Evolutionary conservation across 2,113 vertebrate species (phyloP).

Genomic region (Saguinus imperator): DNA sequence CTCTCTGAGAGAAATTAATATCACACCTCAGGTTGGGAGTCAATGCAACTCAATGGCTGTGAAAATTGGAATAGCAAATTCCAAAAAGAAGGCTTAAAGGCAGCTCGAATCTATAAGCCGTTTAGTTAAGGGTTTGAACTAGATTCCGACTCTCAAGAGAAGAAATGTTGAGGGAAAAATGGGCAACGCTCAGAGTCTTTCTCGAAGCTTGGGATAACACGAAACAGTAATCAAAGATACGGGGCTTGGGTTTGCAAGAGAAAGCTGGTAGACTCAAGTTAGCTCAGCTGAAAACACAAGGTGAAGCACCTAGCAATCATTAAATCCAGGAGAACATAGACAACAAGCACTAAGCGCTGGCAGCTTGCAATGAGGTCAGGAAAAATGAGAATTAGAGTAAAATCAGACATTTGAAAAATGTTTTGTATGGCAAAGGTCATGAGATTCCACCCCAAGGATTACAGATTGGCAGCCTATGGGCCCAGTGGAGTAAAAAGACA

Average conservation of each 20-base stretch:
- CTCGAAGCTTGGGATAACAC: not conserved
- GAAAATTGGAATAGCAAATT: constrained; percentile 49
- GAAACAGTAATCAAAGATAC: not conserved
- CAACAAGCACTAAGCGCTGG: not conserved
- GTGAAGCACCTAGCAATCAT: not conserved
- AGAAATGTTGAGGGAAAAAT: not conserved
- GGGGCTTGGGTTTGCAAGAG: not conserved
- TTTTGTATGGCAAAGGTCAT: constrained; percentile 19
- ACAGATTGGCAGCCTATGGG: not conserved
- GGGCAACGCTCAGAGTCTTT: not conserved
- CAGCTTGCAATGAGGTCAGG: not conserved
- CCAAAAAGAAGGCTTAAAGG: constrained; percentile 8
- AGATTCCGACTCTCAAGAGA: not conserved
- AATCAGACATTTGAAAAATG: not conserved
- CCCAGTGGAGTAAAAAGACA: not conserved
- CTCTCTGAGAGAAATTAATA: constrained; percentile 78
- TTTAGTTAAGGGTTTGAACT: not conserved
- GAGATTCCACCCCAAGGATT: not conserved
- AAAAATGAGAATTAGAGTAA: constrained; percentile 13
- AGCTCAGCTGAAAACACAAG: not conserved
- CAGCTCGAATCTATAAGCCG: not conserved
- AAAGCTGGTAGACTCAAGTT: not conserved
- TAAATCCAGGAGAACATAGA: not conserved
- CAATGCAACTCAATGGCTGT: constrained; percentile 39
- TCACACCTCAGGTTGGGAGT: constrained; percentile 68